Evolutionary conservation across 2,113 vertebrate genomes (phyloP).

Genomic region (Colinus virginianus): DNA sequence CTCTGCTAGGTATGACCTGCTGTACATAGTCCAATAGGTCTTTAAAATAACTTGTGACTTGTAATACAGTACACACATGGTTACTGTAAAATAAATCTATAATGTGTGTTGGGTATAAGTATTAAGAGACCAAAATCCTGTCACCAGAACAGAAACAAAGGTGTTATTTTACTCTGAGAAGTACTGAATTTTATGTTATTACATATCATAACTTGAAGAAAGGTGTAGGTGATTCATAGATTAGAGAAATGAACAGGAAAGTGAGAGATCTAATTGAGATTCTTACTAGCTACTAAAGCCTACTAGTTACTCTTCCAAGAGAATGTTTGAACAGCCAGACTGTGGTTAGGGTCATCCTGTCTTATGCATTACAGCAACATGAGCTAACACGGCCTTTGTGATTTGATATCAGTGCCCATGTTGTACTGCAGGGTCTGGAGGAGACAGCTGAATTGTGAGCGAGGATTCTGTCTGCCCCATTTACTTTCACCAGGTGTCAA

Average conservation of each 20-base stretch:
- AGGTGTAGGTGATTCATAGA: background rate
- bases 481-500: too few relatives aligned
- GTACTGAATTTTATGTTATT: slow-evolving; percentile 3
- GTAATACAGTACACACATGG: background rate
- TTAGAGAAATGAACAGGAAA: background rate
- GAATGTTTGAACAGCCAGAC: background rate
- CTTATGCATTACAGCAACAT: background rate
- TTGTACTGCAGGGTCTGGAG: background rate
- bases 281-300: background rate
- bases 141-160: background rate
- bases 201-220: background rate
- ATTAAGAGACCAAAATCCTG: background rate
- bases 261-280: background rate
- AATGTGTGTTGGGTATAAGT: background rate
- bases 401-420: background rate
- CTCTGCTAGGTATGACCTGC: background rate
- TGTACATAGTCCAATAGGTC: background rate
- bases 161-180: background rate
- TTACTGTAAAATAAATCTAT: background rate
- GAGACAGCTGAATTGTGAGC: too few relatives aligned
- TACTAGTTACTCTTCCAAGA: background rate
- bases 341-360: background rate
- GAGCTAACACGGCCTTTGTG: background rate
- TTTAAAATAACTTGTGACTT: slow-evolving; percentile 6
- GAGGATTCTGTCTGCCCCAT: too few relatives aligned